phyloP scores from a whole-genome alignment of 2,797 vertebrate genomes.

The Scleropages formosus region DNA sequence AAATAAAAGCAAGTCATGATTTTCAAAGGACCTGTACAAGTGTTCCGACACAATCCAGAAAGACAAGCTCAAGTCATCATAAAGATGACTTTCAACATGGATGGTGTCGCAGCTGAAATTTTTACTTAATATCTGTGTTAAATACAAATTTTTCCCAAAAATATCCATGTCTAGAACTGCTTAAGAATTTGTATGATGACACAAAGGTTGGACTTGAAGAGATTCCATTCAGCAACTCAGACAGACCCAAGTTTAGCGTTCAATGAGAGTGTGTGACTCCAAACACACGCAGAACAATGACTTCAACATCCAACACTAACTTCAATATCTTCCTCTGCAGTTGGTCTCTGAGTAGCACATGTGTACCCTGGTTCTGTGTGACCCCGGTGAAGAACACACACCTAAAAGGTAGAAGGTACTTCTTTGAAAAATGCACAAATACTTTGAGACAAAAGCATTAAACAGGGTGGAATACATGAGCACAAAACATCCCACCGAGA shows the following conservation, averaged over 20 bases:
- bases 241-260: not conserved
- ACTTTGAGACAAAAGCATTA: not conserved
- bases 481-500: not conserved
- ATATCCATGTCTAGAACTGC: no score
- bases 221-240: not conserved
- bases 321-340: conserved; percentile 2
- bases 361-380: not conserved
- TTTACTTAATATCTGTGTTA: no score
- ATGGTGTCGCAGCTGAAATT: no score
- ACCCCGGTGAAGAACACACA: no score
- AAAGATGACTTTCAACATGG: not conserved
- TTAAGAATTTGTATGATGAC: no score
- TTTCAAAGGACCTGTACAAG: conserved; percentile 19
- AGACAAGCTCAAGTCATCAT: not conserved
- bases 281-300: not conserved
- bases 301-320: conserved; percentile 13
- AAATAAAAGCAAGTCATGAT: not conserved
- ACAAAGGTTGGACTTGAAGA: no score
- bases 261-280: not conserved
- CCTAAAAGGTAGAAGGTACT: not conserved
- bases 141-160: no score
- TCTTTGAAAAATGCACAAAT: conserved; percentile 21
- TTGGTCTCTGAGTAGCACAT: not conserved
- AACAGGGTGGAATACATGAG: not conserved
- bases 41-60: conserved; percentile 1